Evolutionary conservation across 2,113 vertebrate genomes (phyloP).

Genomic region (Cromileptes altivelis): DNA sequence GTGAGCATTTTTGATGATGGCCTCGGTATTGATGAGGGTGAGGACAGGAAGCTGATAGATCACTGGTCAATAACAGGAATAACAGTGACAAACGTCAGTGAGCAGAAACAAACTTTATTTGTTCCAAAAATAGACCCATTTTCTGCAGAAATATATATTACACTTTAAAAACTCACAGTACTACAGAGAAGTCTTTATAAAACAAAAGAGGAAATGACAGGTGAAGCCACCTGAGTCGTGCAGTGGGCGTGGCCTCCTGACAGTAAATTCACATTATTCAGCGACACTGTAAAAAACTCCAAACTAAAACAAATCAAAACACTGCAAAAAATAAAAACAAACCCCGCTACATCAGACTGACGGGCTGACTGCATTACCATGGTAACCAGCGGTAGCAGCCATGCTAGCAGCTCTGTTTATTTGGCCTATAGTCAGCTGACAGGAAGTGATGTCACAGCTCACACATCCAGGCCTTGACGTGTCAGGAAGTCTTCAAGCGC

Average conservation of each 20-base stretch:
- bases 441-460: slow-evolving; percentile 49
- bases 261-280: neutral
- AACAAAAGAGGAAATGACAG: too few relatives aligned
- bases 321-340: slow-evolving; percentile 16
- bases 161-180: slow-evolving; percentile 37
- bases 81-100: neutral
- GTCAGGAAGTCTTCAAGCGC: slow-evolving; percentile 93
- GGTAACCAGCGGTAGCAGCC: slow-evolving; percentile 15
- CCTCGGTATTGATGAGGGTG: too few relatives aligned
- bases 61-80: neutral
- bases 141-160: slow-evolving; percentile 65
- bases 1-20: too few relatives aligned
- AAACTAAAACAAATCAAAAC: slow-evolving; percentile 20
- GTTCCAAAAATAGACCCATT: slow-evolving; percentile 71
- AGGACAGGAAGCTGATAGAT: too few relatives aligned
- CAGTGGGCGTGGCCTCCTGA: neutral
- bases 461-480: slow-evolving; percentile 86
- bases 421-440: slow-evolving; percentile 35
- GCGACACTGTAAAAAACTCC: slow-evolving; percentile 19
- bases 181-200: neutral
- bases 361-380: neutral
- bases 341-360: neutral
- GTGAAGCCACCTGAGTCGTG: too few relatives aligned
- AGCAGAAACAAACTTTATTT: slow-evolving; percentile 62
- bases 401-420: slow-evolving; percentile 42